phyloP scores from a whole-genome alignment of 2,113 vertebrate genomes.

The Brachypodius melanocephalos region DNA sequence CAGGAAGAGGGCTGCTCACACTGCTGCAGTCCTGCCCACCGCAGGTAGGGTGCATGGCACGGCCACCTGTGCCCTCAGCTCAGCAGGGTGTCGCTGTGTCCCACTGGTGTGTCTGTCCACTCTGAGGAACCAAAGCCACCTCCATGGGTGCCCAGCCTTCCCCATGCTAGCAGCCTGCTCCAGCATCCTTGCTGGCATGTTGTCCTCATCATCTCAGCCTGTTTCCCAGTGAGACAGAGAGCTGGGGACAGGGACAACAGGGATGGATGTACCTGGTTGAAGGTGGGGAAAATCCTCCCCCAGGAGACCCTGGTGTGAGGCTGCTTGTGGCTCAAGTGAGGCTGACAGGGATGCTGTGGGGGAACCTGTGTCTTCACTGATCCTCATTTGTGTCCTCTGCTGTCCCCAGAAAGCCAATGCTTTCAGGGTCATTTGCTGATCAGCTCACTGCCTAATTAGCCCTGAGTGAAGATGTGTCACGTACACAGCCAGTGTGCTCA shows the following conservation, averaged over 20 bases:
- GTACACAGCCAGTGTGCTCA: background rate
- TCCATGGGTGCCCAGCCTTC: background rate
- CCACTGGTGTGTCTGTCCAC: background rate
- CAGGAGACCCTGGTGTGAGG: background rate
- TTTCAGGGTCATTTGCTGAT: background rate
- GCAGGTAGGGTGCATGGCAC: background rate
- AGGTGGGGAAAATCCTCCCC: background rate
- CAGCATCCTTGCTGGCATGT: background rate
- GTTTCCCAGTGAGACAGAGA: background rate
- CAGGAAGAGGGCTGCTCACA: background rate
- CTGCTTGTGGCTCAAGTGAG: background rate
- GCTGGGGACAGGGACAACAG: background rate
- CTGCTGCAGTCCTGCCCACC: background rate
- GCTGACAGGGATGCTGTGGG: background rate
- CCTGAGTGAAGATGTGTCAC: background rate
- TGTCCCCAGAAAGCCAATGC: background rate
- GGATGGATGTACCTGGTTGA: background rate
- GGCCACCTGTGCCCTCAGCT: background rate
- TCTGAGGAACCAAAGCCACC: background rate
- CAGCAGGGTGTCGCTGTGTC: background rate
- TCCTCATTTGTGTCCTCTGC: background rate
- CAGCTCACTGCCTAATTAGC: background rate
- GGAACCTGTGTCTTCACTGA: background rate
- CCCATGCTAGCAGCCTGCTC: background rate
- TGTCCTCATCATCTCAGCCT: background rate